A percentile compares a stretch with the other conserved stretches of the same genome.
These are phyloP conservation scores for Poecilia wingei DNA, from an alignment of 2,797 vertebrate species.

Conservation along the genomic window DNA sequence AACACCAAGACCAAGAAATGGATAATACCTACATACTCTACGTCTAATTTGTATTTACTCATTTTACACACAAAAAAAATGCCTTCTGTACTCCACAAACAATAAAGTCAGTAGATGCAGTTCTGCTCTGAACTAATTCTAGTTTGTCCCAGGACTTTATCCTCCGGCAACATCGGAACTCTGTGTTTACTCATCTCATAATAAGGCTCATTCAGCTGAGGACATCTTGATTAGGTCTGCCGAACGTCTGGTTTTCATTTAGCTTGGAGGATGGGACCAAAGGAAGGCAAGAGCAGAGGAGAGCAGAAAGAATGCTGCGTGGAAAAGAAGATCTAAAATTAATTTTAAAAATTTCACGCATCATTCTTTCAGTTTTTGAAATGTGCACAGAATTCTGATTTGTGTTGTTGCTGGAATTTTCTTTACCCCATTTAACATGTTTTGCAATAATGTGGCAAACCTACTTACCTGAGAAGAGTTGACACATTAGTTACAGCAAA, in stretches of 20 bases:
- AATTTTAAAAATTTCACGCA: neutral
- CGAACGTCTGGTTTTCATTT: slow-evolving; percentile 81
- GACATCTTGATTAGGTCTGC: slow-evolving; percentile 82
- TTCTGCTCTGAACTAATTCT: slow-evolving; percentile 68
- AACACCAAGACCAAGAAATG: neutral
- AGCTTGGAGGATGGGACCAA: slow-evolving; percentile 55
- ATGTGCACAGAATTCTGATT: neutral
- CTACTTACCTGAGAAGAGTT: slow-evolving; percentile 39
- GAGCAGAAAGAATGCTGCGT: slow-evolving; percentile 28
- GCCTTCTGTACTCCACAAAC: slow-evolving; percentile 10
- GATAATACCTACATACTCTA: neutral
- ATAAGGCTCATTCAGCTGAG: slow-evolving; percentile 77
- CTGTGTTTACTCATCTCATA: slow-evolving; percentile 81
- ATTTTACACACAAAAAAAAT: neutral
- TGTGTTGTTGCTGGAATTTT: neutral
- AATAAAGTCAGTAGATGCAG: slow-evolving; percentile 46
- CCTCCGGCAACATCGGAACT: slow-evolving; percentile 71
- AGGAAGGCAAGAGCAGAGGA: slow-evolving; percentile 20
- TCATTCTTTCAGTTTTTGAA: neutral
- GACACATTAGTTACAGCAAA: slow-evolving; percentile 21
- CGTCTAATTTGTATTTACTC: neutral
- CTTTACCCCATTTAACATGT: slow-evolving; percentile 16
- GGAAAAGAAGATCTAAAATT: slow-evolving; percentile 1
- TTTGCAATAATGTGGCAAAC: slow-evolving; percentile 8
- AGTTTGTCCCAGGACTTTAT: slow-evolving; percentile 62